phyloP scores from a whole-genome alignment of 2,888 invertebrate genomes.

The Hermodice carunculata region DNA sequence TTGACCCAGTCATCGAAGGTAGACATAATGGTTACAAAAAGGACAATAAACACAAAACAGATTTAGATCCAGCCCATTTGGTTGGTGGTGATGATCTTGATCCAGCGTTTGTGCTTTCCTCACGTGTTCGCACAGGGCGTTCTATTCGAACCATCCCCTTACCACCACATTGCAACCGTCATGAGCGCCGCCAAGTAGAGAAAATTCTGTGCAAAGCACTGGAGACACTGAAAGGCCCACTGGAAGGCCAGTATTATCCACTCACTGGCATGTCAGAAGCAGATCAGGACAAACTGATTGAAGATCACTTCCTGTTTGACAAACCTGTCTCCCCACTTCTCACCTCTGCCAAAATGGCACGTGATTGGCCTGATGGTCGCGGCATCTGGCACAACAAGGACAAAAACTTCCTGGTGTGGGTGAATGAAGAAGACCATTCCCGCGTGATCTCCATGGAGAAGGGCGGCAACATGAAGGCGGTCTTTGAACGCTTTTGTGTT shows the following conservation, averaged over 20 bases:
- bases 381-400: constrained; percentile 80
- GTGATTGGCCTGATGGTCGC: constrained; percentile 70
- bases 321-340: constrained; percentile 29
- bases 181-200: constrained; percentile 28
- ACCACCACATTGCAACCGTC: constrained; percentile 23
- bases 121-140: constrained; percentile 28
- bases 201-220: constrained; percentile 13
- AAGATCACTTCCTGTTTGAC: constrained; percentile 40
- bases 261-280: constrained; percentile 24
- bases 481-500: constrained; percentile 40
- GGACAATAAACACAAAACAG: constrained; percentile 27
- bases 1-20: constrained; percentile 91
- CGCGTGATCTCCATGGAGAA: constrained; percentile 83
- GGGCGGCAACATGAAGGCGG: constrained; percentile 60
- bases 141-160: constrained; percentile 20
- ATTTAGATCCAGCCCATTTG: constrained; percentile 23
- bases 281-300: constrained; percentile 29
- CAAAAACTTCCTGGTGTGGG: constrained; percentile 87
- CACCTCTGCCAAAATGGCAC: constrained; percentile 26
- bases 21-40: constrained; percentile 26
- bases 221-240: background rate
- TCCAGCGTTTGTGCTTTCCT: constrained; percentile 24
- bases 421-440: constrained; percentile 92
- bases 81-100: constrained; percentile 9
- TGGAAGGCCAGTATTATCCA: constrained; percentile 28